These are phyloP conservation scores for Pyrrhia umbra DNA, from an alignment of 2,888 invertebrate species.

Conservation along the genomic window DNA sequence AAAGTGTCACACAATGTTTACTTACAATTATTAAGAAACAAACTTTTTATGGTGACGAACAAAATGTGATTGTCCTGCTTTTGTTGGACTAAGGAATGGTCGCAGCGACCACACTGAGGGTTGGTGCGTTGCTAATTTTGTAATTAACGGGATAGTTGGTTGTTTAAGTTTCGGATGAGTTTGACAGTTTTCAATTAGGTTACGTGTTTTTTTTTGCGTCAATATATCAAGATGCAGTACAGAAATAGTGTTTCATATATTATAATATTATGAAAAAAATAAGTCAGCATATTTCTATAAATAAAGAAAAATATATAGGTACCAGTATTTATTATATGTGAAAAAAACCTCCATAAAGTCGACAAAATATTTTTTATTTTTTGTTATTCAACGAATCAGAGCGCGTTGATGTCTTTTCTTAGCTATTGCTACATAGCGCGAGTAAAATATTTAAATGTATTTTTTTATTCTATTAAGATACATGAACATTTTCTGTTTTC, in stretches of 20 bases:
- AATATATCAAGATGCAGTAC: too few relatives aligned
- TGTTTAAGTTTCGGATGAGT: conserved; percentile 22
- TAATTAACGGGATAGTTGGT: conserved; percentile 70
- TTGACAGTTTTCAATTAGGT: conserved; percentile 29
- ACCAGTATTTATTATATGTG: too few relatives aligned
- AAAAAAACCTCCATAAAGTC: too few relatives aligned
- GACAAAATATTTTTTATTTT: too few relatives aligned
- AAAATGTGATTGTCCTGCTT: conserved; percentile 66
- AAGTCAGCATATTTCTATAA: too few relatives aligned
- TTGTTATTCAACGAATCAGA: not conserved
- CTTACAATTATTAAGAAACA: conserved; percentile 59
- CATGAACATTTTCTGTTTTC: too few relatives aligned
- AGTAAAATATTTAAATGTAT: too few relatives aligned
- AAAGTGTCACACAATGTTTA: conserved; percentile 75
- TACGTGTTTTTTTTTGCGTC: conserved; percentile 1
- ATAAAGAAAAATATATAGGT: too few relatives aligned
- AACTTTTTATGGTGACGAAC: conserved; percentile 65
- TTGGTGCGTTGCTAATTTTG: conserved; percentile 86
- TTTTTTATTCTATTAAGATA: too few relatives aligned
- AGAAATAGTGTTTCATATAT: too few relatives aligned
- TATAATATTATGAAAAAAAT: too few relatives aligned
- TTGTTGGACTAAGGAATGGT: conserved; percentile 80
- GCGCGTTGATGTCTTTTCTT: conserved; percentile 67
- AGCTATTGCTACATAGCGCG: not conserved
- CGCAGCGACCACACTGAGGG: conserved; percentile 82